Evolutionary conservation across 2,888 invertebrate species (phyloP), one percentile per base, ranked within the genome.

Genomic region (Ormyrus pomaceus): DNA sequence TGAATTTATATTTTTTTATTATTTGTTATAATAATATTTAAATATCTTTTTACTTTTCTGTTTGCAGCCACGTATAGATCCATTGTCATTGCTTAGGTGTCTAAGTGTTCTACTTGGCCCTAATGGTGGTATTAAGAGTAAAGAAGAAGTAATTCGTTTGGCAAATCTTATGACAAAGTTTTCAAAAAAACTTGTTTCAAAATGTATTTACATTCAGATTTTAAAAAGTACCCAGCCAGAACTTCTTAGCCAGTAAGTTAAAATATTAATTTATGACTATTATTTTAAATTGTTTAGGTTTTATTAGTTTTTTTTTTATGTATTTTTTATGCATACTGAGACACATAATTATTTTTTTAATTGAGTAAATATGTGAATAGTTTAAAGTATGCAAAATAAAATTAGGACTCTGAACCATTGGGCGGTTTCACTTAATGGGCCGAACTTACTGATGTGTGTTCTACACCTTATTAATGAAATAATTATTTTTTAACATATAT

Each of bases 81-180:
- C 98, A 73, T 92, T 95, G 84, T 96, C 97, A 90, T 92, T 98
- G 86, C 92, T 98, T 83, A 96, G 95, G 91, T 98, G 98, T 91
- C 93, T 98, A 80, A 95, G 95, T 88, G 96, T 98, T 82, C 93
- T 98, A 73, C 92, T 98, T 83, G 94, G 95, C 74, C 94, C 95
- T 11, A 94, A 93, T 87, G 98, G 98, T 78, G 98, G 98, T 65
- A 97, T 98, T 86, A 95, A 96, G 88, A 96, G 97, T 87, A 93
- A 94, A 85, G 95, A 95, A 82, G 98, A 98, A 93, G 97, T 98
- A 7, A 95, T 95, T 84, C 94, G 97, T 85, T 93, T 98, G 85
- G 96, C 96, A 93, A 98, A 97, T 90, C 94, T 98, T 88, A 98
- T 98, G 98, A 96, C 95, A 66, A 97, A 98, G 91, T 97, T 96